Evolutionary conservation across 2,888 invertebrate genomes (phyloP).

Genomic region (Diarsia brunnea): DNA sequence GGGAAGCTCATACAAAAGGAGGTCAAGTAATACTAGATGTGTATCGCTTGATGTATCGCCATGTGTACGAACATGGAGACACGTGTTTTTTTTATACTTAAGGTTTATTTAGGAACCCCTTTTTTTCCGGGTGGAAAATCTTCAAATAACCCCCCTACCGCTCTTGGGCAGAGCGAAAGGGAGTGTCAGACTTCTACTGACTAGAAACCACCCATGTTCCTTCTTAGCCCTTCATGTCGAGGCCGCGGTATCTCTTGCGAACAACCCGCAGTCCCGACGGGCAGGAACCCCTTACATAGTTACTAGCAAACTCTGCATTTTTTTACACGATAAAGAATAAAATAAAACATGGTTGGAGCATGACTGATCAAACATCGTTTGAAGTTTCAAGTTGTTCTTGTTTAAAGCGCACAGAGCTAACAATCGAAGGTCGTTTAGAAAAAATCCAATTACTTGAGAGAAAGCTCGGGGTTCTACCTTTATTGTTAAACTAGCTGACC

Average conservation of each 20-base stretch:
- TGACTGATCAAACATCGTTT: conserved; percentile 21
- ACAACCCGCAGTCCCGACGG: no score
- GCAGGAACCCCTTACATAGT: background rate
- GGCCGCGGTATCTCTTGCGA: no score
- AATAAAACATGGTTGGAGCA: background rate
- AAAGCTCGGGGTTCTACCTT: conserved; percentile 33
- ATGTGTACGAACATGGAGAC: background rate
- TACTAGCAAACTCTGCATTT: background rate
- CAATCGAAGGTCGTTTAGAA: conserved; percentile 27
- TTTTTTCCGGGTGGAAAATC: no score
- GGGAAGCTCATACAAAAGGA: no score
- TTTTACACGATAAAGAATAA: background rate
- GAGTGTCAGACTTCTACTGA: no score
- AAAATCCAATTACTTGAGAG: conserved; percentile 61
- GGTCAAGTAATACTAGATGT: no score
- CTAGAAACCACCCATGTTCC: no score
- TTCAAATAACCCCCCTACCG: no score
- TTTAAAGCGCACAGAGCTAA: conserved; percentile 37
- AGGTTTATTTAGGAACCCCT: background rate
- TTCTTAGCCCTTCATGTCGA: no score
- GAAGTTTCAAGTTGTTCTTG: background rate
- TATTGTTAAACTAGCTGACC: no score
- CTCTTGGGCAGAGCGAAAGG: no score
- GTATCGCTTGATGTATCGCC: no score
- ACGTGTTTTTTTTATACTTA: background rate